Evolutionary conservation across 2,113 vertebrate genomes (phyloP).

Genomic region (Trichechus manatus): DNA sequence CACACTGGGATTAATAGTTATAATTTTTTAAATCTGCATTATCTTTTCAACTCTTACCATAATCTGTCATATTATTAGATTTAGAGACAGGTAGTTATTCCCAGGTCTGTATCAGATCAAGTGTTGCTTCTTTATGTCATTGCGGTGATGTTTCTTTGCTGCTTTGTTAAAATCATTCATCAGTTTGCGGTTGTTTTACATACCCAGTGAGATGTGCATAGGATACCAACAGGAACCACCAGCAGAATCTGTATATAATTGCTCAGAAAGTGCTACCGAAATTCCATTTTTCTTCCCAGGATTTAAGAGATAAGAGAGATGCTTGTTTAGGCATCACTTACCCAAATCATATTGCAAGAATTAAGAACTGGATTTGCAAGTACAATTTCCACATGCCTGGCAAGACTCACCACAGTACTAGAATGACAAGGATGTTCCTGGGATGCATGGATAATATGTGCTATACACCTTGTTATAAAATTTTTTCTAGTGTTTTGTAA

Average conservation of each 20-base stretch:
- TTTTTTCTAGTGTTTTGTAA: background rate
- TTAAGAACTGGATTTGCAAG: constrained; percentile 55
- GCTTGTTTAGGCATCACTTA: background rate
- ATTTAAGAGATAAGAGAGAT: background rate
- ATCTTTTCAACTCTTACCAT: background rate
- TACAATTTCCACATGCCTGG: constrained; percentile 57
- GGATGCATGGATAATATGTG: background rate
- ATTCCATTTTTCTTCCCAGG: constrained; percentile 59
- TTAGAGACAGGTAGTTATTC: background rate
- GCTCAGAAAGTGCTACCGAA: constrained; percentile 7
- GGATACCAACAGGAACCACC: background rate
- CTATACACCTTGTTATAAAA: background rate
- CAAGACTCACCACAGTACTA: background rate
- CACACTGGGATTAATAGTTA: background rate
- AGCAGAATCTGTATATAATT: constrained; percentile 19
- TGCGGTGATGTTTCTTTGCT: background rate
- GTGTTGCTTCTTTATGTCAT: background rate
- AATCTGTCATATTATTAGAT: background rate
- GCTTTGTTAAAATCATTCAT: constrained; percentile 13
- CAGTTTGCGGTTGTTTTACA: background rate
- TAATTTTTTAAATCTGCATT: background rate
- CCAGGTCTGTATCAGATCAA: background rate
- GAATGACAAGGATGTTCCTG: constrained; percentile 10
- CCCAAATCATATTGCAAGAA: background rate
- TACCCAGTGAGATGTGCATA: constrained; percentile 20